phyloP scores from a whole-genome alignment of 2,113 vertebrate genomes.

The Rhizomys pruinosus region DNA sequence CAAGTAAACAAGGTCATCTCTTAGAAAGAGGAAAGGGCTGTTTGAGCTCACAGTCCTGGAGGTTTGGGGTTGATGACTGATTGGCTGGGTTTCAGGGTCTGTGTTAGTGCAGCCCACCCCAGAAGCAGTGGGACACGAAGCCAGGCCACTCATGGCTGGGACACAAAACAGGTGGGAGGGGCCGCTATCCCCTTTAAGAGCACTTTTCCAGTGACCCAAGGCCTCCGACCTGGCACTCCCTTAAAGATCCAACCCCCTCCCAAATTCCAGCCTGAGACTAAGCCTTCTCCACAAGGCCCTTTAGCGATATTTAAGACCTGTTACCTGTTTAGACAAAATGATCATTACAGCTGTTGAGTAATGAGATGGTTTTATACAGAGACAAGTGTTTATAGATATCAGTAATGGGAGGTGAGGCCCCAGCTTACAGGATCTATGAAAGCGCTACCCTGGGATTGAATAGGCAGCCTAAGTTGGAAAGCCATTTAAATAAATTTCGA shows the following conservation, averaged over 20 bases:
- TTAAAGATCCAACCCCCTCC: not conserved
- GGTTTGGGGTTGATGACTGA: not conserved
- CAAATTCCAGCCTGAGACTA: not conserved
- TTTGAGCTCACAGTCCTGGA: not conserved
- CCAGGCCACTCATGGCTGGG: not conserved
- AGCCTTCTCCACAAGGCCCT: not conserved
- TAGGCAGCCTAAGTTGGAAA: not conserved
- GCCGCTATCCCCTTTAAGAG: too few relatives aligned
- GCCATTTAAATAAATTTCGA: too few relatives aligned
- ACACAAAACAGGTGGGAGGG: not conserved
- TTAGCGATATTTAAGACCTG: not conserved
- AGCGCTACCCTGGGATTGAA: not conserved
- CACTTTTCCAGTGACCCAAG: not conserved
- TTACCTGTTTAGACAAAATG: not conserved
- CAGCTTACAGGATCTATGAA: not conserved
- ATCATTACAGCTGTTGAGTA: not conserved
- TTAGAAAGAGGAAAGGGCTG: not conserved
- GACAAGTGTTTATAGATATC: constrained; percentile 1
- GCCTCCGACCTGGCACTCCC: not conserved
- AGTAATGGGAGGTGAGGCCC: not conserved
- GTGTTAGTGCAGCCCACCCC: not conserved
- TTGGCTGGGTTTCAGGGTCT: not conserved
- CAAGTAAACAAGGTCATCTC: not conserved
- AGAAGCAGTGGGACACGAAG: not conserved
- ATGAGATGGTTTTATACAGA: not conserved